phyloP scores from a whole-genome alignment of 2,888 invertebrate genomes.

The Empis stercorea region DNA sequence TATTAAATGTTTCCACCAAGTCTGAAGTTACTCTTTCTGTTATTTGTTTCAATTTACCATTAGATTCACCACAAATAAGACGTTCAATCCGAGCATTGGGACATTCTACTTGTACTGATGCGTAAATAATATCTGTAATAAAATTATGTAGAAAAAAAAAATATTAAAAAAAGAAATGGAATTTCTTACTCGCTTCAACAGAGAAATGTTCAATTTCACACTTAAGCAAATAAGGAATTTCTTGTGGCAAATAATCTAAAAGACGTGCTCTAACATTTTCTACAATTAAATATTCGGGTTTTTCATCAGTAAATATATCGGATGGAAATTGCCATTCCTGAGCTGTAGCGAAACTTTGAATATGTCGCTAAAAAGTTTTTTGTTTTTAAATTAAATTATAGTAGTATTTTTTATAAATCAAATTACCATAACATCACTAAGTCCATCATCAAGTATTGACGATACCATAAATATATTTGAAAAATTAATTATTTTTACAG shows the following conservation, averaged over 20 bases:
- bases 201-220: slow-evolving; percentile 54
- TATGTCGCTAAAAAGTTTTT: background rate
- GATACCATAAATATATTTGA: slow-evolving; percentile 86
- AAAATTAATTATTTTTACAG: slow-evolving; percentile 61
- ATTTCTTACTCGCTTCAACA: slow-evolving; percentile 26
- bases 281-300: slow-evolving; percentile 52
- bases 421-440: slow-evolving; percentile 53
- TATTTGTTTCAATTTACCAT: slow-evolving; percentile 58
- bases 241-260: slow-evolving; percentile 67
- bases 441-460: slow-evolving; percentile 63
- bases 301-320: slow-evolving; percentile 59
- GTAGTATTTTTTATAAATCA: background rate
- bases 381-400: too few species aligned
- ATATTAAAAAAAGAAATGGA: too few species aligned
- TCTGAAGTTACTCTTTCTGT: slow-evolving; percentile 49
- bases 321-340: slow-evolving; percentile 54
- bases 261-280: slow-evolving; percentile 71
- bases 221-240: slow-evolving; percentile 71
- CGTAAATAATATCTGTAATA: slow-evolving; percentile 39
- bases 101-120: slow-evolving; percentile 50
- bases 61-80: slow-evolving; percentile 53
- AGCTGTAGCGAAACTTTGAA: slow-evolving; percentile 41
- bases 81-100: slow-evolving; percentile 48
- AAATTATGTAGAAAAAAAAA: too few species aligned
- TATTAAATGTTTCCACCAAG: slow-evolving; percentile 50